phyloP scores from a whole-genome alignment of 2,113 vertebrate genomes.

The Mesembrinibis cayennensis region DNA sequence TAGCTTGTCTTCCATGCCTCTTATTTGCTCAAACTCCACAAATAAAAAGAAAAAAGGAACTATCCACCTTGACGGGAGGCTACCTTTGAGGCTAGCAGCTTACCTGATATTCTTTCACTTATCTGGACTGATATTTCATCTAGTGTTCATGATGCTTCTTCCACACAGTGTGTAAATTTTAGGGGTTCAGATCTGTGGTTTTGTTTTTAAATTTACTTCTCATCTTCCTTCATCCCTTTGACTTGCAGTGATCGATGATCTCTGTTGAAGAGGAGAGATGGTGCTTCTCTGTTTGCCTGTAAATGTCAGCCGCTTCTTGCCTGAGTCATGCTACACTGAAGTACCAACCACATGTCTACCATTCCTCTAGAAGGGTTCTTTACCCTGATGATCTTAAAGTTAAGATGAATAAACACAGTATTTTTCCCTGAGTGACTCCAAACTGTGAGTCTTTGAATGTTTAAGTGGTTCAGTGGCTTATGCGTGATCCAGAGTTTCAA shows the following conservation, averaged over 20 bases:
- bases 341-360: not conserved
- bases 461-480: not conserved
- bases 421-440: not conserved
- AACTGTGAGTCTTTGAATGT: not conserved
- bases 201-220: not conserved
- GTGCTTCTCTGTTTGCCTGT: not conserved
- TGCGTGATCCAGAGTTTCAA: not conserved
- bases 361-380: not conserved
- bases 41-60: not conserved
- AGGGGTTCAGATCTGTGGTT: not conserved
- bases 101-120: not conserved
- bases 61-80: not conserved
- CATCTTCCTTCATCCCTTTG: not conserved
- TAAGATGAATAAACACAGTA: not conserved
- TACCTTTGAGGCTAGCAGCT: not conserved
- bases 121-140: not conserved
- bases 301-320: not conserved
- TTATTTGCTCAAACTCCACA: not conserved
- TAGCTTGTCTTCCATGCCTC: not conserved
- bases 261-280: not conserved
- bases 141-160: not conserved
- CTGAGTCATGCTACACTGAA: not conserved
- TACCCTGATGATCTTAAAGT: not conserved
- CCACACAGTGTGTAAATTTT: fast-evolving
- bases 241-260: not conserved